Conservation (phyloP, 2,797 vertebrate genomes). For the Otolemur crassicaudatus region DNA sequence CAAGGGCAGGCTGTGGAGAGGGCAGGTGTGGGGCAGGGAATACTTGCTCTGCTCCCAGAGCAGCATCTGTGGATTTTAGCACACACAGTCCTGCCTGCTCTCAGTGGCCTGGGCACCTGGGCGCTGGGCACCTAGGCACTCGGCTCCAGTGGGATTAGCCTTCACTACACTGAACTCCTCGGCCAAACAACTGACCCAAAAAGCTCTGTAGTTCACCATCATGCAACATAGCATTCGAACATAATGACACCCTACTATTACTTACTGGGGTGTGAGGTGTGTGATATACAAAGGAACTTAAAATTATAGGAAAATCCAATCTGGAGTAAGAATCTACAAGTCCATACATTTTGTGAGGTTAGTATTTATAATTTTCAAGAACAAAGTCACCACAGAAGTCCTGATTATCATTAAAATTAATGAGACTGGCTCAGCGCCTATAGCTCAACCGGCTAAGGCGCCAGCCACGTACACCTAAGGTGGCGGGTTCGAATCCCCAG, state of each 20-base stretch:
- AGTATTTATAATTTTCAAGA: conserved; percentile 53
- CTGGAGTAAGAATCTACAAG: background rate
- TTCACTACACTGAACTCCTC: background rate
- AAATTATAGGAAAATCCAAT: background rate
- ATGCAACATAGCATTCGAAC: background rate
- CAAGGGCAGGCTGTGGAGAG: background rate
- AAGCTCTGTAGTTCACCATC: background rate
- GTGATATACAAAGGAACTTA: background rate
- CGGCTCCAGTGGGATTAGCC: background rate
- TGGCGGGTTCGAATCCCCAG: no score
- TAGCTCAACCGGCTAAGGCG: no score
- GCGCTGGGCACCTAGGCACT: background rate
- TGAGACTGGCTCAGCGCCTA: no score
- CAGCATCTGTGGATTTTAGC: background rate
- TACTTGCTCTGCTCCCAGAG: background rate
- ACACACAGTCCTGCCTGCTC: background rate
- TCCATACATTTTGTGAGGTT: background rate
- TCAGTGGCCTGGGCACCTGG: background rate
- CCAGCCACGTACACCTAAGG: no score
- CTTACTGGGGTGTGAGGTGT: background rate
- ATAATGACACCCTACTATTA: background rate
- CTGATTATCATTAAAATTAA: conserved; percentile 45
- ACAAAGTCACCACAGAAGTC: conserved; percentile 28
- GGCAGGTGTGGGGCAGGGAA: background rate
- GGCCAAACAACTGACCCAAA: background rate